A percentile compares a stretch with the other conserved stretches of the same genome.
Evolutionary conservation across 1,140 invertebrate genomes (phyloP).

Genomic region (Cotesia chilonis): DNA sequence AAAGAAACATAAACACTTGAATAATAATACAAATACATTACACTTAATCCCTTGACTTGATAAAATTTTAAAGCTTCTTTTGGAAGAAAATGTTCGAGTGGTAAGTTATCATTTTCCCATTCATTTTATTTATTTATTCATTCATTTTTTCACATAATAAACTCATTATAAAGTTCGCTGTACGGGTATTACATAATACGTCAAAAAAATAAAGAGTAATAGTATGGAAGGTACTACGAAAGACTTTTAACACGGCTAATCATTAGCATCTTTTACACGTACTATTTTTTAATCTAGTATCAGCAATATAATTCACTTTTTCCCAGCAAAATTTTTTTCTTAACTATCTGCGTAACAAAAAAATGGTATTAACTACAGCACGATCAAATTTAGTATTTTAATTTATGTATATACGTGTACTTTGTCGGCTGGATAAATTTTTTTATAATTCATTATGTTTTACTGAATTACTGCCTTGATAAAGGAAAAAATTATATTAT

Average conservation of each 20-base stretch:
- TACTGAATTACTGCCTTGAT: background rate
- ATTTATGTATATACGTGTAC: background rate
- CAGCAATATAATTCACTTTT: no score
- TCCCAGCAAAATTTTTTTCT: background rate
- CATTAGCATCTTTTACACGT: no score
- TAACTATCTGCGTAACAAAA: no score
- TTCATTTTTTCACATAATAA: background rate
- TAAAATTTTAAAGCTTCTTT: slow-evolving; percentile 46
- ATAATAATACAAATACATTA: background rate
- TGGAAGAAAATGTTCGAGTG: slow-evolving; percentile 52
- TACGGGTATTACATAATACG: no score
- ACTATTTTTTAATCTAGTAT: no score
- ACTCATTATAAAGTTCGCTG: no score
- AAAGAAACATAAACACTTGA: background rate
- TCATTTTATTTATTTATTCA: background rate
- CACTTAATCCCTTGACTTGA: slow-evolving; percentile 22
- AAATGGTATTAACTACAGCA: no score
- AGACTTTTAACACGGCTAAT: no score
- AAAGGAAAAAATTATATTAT: background rate
- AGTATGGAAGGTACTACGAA: no score
- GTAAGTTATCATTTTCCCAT: slow-evolving; percentile 43
- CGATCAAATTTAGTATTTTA: background rate
- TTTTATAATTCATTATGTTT: background rate
- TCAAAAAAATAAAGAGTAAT: no score
- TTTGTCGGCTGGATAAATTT: no score